These are phyloP conservation scores for Pogona vitticeps DNA, from an alignment of 2,113 vertebrate genomes.

Conservation along the genomic window DNA sequence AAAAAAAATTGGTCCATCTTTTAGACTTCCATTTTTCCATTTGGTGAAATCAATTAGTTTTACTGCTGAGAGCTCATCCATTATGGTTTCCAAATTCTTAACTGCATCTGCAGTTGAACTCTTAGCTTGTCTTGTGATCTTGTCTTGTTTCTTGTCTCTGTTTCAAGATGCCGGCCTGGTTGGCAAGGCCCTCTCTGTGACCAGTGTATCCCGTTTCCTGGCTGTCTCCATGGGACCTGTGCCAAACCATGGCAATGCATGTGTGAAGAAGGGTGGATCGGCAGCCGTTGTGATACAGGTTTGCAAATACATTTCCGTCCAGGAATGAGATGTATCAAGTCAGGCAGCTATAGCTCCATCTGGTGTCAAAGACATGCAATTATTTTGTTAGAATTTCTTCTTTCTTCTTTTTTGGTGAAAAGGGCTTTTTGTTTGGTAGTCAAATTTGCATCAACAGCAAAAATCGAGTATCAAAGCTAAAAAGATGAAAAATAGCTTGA, in stretches of 20 bases:
- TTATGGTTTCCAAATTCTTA: not conserved
- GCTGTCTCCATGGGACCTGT: conserved; percentile 88
- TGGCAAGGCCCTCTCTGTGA: conserved; percentile 90
- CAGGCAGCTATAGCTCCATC: conserved; percentile 65
- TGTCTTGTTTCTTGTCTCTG: conserved; percentile 15
- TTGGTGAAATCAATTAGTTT: too few relatives aligned
- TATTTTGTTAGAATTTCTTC: not conserved
- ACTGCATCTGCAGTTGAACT: conserved; percentile 29
- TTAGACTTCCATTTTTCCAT: too few relatives aligned
- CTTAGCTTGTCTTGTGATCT: not conserved
- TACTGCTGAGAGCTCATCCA: not conserved
- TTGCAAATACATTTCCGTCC: conserved; percentile 51
- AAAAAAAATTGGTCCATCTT: too few relatives aligned
- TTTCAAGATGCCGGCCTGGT: conserved; percentile 87
- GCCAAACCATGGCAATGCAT: conserved; percentile 90
- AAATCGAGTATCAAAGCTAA: too few relatives aligned
- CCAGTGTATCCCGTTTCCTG: conserved; percentile 85
- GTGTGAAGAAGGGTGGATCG: conserved; percentile 91
- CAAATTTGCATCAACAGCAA: too few relatives aligned
- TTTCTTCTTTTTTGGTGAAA: not conserved
- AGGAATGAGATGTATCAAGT: not conserved
- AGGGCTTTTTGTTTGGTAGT: not conserved
- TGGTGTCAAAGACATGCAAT: conserved; percentile 44
- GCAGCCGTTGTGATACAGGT: conserved; percentile 91
- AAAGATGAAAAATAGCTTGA: too few relatives aligned